These are phyloP conservation scores for Argyrosomus regius DNA, from an alignment of 2,797 vertebrate genomes.

Conservation along the genomic window DNA sequence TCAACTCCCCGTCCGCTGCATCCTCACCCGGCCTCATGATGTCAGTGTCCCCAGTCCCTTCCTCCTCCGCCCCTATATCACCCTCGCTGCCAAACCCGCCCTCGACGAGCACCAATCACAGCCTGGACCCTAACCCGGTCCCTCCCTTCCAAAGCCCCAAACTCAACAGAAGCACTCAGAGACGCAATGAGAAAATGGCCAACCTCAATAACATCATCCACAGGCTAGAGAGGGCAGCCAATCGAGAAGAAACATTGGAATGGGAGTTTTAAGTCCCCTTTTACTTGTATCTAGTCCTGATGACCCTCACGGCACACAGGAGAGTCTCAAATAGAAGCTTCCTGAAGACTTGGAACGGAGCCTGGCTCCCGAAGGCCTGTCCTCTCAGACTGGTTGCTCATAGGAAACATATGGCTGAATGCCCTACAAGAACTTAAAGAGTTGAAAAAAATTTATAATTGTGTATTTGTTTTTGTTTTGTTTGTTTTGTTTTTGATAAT, in stretches of 20 bases:
- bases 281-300: conserved; percentile 45
- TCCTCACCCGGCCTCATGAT: conserved; percentile 94
- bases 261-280: conserved; percentile 92
- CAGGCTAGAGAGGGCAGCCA: conserved; percentile 95
- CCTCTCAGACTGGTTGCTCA: conserved; percentile 63
- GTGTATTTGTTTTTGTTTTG: conserved; percentile 80
- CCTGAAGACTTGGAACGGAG: conserved; percentile 67
- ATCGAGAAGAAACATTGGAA: conserved; percentile 95
- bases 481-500: conserved; percentile 93
- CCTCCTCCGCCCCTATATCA: conserved; percentile 94
- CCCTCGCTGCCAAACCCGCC: conserved; percentile 86
- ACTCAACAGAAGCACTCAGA: conserved; percentile 92
- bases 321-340: conserved; percentile 69
- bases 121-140: conserved; percentile 83
- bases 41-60: conserved; percentile 93
- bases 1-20: conserved; percentile 93
- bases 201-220: conserved; percentile 99
- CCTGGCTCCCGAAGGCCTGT: conserved; percentile 64
- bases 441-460: conserved; percentile 91
- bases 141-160: conserved; percentile 85
- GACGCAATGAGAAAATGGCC: conserved; percentile 98
- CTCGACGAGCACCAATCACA: conserved; percentile 82
- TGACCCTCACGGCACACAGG: conserved; percentile 54
- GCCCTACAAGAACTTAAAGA: conserved; percentile 85
- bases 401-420: conserved; percentile 61